These are phyloP conservation scores for Isaurus tuberculatus DNA, from an alignment of 92 coral and sea anemone genomes.

Conservation along the genomic window DNA sequence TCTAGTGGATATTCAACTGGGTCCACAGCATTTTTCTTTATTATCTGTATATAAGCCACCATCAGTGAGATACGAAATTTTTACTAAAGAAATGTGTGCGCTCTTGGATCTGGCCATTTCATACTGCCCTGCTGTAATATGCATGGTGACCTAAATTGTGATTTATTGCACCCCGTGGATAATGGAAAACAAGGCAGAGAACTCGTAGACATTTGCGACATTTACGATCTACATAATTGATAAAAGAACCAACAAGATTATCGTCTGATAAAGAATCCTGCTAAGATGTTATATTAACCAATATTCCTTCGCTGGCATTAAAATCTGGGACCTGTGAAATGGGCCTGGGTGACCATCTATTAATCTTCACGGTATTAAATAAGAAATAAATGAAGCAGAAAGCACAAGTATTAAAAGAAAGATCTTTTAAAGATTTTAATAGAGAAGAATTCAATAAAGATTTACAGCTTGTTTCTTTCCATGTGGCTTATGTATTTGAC, in stretches of 20 bases:
- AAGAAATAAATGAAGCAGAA: too few relatives aligned
- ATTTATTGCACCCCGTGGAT: constrained; percentile 53
- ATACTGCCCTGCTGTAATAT: constrained; percentile 37
- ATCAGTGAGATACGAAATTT: too few relatives aligned
- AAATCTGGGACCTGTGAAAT: constrained; percentile 28
- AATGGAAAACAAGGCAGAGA: constrained; percentile 60
- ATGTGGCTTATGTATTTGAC: constrained; percentile 30
- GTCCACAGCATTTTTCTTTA: too few relatives aligned
- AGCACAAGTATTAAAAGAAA: too few relatives aligned
- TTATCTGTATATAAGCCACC: too few relatives aligned
- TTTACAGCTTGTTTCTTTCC: neutral
- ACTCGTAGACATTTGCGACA: constrained; percentile 58
- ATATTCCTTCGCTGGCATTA: constrained; percentile 39
- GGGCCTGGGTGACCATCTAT: constrained; percentile 48
- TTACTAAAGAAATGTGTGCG: constrained; percentile 18
- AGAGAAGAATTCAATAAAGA: neutral
- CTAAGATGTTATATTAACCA: constrained; percentile 38
- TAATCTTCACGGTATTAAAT: too few relatives aligned
- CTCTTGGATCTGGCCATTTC: constrained; percentile 22
- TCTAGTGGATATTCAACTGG: too few relatives aligned
- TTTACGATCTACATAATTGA: constrained; percentile 54
- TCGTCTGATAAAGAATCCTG: constrained; percentile 34
- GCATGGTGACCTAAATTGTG: constrained; percentile 61
- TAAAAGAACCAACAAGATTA: constrained; percentile 34
- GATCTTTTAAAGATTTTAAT: too few relatives aligned